Evolutionary conservation across 2,797 vertebrate species (phyloP), one percentile per base, ranked within the genome.

Genomic region (Iguana delicatissima): DNA sequence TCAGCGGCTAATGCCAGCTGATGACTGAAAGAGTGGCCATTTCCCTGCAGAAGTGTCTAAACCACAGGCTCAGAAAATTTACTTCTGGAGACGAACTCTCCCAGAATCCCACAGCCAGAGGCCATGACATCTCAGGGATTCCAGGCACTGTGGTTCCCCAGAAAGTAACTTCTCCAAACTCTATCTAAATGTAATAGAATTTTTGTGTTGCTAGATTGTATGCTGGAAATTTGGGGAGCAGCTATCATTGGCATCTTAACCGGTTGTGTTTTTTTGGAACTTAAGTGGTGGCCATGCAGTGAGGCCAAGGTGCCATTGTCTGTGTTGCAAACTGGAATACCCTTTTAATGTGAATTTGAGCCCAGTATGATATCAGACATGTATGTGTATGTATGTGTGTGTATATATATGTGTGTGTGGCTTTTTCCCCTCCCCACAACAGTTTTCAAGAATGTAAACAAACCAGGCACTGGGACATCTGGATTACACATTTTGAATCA

Each of bases 401-500:
- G n/a, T 29, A 16, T 84, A 69, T 18, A 32, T 46, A n/a, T 72
- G 35, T 20, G 52, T 94, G 88, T 89, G 67, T 46, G 59, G 46
- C 0, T 2, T 24, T 93, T 74, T 52, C 12, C 3, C 20, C 26
- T 84, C 22, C 95, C 93, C 94, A 96, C 93, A 96, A 95, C 96
- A 96, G 93, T 96, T 95, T 96, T 90, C 95, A 97, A 97, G 96
- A 98, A 98, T 98, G 98, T 98, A 98, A 98, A 98, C 98, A 98
- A 98, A 98, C 96, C 96, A 91, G 97, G 97, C 94, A 46, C 97
- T 94, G 92, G 94, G 97, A 98, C 98, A 98, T 99, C 98, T 99
- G 98, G 97, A 97, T 98, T 98, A 97, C 98, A 97, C 96, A 97
- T 98, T 97, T 89, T 96, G 93, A 97, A 92, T 96, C 96, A 94